Base-by-base conservation (phyloP, 1,140 invertebrate species). In the Hylaeus volcanicus region DNA sequence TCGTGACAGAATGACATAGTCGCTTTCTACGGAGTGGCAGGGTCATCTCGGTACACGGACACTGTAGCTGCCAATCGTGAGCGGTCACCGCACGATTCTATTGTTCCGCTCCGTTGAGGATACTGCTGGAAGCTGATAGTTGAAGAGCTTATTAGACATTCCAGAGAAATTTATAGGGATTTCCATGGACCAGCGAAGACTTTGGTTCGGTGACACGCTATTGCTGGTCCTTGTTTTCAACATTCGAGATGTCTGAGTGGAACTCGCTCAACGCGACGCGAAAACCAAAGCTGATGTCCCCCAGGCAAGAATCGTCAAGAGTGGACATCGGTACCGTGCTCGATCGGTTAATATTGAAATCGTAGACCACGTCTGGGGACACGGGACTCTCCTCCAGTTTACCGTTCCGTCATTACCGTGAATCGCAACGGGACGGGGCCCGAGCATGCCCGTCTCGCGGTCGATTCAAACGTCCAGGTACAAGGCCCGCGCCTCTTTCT, bases 401-500 rank as follows among this genome's bases (percentile, higher is more conserved):
- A 81, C 76, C 64, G 60, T 88, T 85, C 85, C 74, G 86, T 88
- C 83, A 81, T 85, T 87, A 87, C 58, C 69, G 60, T 70, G 83
- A 71, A 74, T 83, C 63, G 77, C 63, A 37, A 68, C 61, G 43
- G 72, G 80, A 53, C 60, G 77, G 64, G 69, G 43, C 45, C 68
- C 55, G 51, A 45, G 11, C 60, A 55, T 76, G 74, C 82, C 72
- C 75, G 83, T 86, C 82, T 82, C 58, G 76, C 64, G 55, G 68
- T 68, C 87, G 86, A 90, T 89, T 86, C 88, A 86, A 88, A 88
- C 76, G 86, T 89, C 88, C 74, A 88, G 87, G 88, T 88, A 88
- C 81, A 87, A 76, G 74, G 77, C 63, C 48, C 70, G 68, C 41
- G 65, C n/a, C 14, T 43, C 55, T 45, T 61, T 12, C 5, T 51